phyloP scores from a whole-genome alignment of 2,797 vertebrate genomes.

The Eospalax fontanierii region DNA sequence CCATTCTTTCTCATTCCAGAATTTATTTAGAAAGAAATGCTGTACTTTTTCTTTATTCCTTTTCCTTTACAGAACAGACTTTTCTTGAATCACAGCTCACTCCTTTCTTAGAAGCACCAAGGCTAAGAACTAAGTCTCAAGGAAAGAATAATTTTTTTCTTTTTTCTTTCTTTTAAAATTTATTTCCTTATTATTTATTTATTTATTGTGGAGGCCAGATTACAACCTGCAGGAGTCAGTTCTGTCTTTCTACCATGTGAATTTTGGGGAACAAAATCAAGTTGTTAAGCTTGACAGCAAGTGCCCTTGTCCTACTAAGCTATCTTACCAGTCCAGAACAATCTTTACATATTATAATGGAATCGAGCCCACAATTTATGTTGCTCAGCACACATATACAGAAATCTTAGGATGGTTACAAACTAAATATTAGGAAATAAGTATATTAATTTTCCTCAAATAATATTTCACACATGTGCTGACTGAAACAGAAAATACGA shows the following conservation, averaged over 20 bases:
- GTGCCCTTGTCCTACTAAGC: not conserved
- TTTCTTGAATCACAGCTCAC: not conserved
- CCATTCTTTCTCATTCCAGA: not conserved
- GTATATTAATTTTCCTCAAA: not conserved
- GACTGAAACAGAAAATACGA: not conserved
- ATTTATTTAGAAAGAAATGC: not conserved
- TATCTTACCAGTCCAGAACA: not conserved
- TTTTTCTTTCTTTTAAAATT: not conserved
- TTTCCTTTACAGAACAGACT: not conserved
- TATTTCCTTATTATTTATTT: not conserved
- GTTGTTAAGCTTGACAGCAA: not conserved
- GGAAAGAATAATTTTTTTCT: not conserved
- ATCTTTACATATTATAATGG: not conserved
- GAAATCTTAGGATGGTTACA: not conserved
- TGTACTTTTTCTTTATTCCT: not conserved
- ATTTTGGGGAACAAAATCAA: not conserved
- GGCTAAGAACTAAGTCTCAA: constrained; percentile 30
- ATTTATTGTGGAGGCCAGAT: not conserved
- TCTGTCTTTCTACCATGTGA: not conserved
- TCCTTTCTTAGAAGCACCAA: constrained; percentile 10
- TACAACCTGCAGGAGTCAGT: not conserved
- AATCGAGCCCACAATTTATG: not conserved
- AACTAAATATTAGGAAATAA: constrained; percentile 37
- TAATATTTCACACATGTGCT: not conserved
- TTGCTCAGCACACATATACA: constrained; percentile 18